Conservation (phyloP, 2,888 invertebrate species). For the Mythimna lalbum region DNA sequence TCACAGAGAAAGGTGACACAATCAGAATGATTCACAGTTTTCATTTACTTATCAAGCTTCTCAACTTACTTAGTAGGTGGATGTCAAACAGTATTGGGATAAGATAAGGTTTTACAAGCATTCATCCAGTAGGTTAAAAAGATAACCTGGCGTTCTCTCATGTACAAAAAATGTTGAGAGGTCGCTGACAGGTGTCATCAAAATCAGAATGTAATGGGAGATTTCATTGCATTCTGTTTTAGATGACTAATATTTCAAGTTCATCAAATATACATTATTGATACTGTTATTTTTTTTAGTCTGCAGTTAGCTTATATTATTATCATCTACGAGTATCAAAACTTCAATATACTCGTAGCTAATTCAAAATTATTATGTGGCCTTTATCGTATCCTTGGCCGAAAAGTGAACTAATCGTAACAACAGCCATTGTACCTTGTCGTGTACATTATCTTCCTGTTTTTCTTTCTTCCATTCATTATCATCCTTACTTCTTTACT, state of each 20-base stretch:
- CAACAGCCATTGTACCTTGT: not conserved
- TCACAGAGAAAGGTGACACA: slow-evolving; percentile 7
- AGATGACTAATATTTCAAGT: not conserved
- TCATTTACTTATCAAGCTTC: not conserved
- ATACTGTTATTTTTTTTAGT: not conserved
- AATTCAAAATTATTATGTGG: not conserved
- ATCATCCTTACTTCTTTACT: no score
- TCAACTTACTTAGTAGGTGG: not conserved
- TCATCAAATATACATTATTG: not conserved
- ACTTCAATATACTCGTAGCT: not conserved
- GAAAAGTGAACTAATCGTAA: not conserved
- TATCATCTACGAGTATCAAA: not conserved
- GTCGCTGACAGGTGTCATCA: not conserved
- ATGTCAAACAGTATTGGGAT: not conserved
- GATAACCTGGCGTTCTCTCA: not conserved
- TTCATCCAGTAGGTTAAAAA: not conserved
- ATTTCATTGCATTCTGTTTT: not conserved
- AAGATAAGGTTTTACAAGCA: not conserved
- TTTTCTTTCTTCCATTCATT: not conserved
- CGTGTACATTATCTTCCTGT: slow-evolving; percentile 5
- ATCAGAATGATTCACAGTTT: not conserved
- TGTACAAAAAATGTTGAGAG: not conserved
- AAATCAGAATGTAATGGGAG: no score
- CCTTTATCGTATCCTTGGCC: not conserved
- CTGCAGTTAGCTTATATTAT: not conserved